Evolutionary conservation across 2,797 vertebrate species (phyloP).

Genomic region (Brachyalestes nurse): DNA sequence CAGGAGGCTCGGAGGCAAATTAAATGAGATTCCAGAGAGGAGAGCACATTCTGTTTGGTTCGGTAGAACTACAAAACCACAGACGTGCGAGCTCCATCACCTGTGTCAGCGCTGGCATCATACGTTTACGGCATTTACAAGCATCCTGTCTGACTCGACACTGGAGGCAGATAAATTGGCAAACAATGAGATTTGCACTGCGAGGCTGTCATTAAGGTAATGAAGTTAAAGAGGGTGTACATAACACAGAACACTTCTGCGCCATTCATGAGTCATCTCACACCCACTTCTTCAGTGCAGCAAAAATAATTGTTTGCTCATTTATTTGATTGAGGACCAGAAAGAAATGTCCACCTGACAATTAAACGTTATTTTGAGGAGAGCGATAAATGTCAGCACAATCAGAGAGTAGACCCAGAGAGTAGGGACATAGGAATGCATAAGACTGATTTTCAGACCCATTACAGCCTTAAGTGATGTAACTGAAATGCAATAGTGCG

Average conservation of each 20-base stretch:
- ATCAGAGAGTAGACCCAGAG: conserved; percentile 41
- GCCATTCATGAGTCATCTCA: conserved; percentile 36
- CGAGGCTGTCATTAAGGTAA: conserved; percentile 60
- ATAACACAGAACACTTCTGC: conserved; percentile 22
- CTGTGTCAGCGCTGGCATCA: conserved; percentile 75
- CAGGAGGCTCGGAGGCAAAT: conserved; percentile 70
- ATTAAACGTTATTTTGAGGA: conserved; percentile 65
- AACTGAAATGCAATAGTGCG: neutral
- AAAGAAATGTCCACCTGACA: conserved; percentile 51
- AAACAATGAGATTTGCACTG: conserved; percentile 63
- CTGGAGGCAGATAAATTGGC: conserved; percentile 67
- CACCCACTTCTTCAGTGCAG: neutral
- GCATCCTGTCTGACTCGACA: conserved; percentile 68
- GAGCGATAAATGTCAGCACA: conserved; percentile 52
- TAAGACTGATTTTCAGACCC: neutral
- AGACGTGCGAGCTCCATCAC: conserved; percentile 72
- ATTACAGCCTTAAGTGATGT: neutral
- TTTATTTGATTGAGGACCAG: conserved; percentile 54
- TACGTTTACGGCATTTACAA: conserved; percentile 57
- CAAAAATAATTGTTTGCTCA: conserved; percentile 48
- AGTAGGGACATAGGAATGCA: neutral
- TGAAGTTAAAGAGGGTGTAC: conserved; percentile 65
- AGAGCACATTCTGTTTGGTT: conserved; percentile 65
- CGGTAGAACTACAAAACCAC: conserved; percentile 54
- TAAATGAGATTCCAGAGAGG: conserved; percentile 66